Evolutionary conservation across 2,888 invertebrate genomes (phyloP), one percentile per base, ranked within the genome.

Genomic region (Acrocyrtus sp.): DNA sequence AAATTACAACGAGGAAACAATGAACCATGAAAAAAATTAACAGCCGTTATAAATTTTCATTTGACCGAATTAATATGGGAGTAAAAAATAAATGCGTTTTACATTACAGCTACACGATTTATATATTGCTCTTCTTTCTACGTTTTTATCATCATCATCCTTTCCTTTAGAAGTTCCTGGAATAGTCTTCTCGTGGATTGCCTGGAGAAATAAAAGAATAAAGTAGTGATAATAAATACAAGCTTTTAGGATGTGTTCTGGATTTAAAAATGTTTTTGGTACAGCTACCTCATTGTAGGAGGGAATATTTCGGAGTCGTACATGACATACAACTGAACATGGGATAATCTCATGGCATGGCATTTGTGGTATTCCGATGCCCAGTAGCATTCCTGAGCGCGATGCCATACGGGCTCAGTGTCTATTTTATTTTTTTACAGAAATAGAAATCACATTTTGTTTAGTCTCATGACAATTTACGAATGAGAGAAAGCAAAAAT

Each of bases 281-380:
- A 47, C 15, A 26, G 3, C 75, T 82, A 88, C 89, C 92, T 89
- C 89, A 93, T 92, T 8, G 92, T 90, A 81, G 90, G 90, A 19
- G 89, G 90, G 21, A 93, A 91, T 66, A 95, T 88, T 22, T 90
- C 86, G 10, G 92, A 88, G 10, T 89, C 87, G 82, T 91, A 95
- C 0, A 94, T 85, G 8, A 90, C 88, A 82, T 92, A 93, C 74
- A 94, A 87, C 67, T 94, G 85, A 81, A 92, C 88, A 75, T 89
- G 87, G 8, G 87, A 87, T 1, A 87, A 86, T 82, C 89, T 89
- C 21, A 90, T 86, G 0, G 92, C 92, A 82, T 93, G 92, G 81
- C 94, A 93, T 84, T 94, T 94, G 84, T 94, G 92, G 83, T 92
- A 93, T 82, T 95, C 94, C 0, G 93, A 92, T 83, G 91, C 91